Conservation (phyloP, 1,140 invertebrate genomes). For the Mya arenaria region DNA sequence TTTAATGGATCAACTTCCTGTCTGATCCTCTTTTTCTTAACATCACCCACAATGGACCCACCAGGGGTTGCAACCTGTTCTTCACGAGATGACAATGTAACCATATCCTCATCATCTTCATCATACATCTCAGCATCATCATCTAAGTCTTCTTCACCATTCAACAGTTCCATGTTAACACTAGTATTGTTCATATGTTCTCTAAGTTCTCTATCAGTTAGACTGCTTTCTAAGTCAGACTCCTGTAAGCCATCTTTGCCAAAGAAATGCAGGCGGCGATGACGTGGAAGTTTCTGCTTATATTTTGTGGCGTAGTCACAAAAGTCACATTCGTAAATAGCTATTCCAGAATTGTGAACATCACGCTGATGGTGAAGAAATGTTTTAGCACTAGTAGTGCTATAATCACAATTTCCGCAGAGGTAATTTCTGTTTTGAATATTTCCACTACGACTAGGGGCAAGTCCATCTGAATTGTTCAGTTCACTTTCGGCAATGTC, state of each 20-base stretch:
- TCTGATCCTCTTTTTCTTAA: conserved; percentile 76
- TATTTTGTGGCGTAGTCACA: conserved; percentile 78
- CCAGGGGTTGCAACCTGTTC: conserved; percentile 7
- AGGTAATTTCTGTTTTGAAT: conserved; percentile 74
- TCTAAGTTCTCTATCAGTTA: conserved; percentile 57
- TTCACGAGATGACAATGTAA: conserved; percentile 36
- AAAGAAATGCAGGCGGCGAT: conserved; percentile 73
- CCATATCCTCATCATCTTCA: conserved; percentile 68
- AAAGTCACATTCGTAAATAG: conserved; percentile 75
- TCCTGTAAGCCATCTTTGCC: conserved; percentile 60
- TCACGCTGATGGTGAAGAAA: conserved; percentile 72
- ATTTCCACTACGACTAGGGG: conserved; percentile 63
- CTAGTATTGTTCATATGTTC: conserved; percentile 16
- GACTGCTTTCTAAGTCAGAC: conserved; percentile 63
- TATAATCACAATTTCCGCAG: conserved; percentile 70
- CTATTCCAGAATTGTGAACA: conserved; percentile 65
- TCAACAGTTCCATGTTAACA: conserved; percentile 9
- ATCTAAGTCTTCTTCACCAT: conserved; percentile 61
- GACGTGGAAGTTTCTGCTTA: conserved; percentile 75
- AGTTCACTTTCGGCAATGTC: no score
- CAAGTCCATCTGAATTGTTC: conserved; percentile 36
- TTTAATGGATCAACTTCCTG: conserved; percentile 80
- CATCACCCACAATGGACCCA: conserved; percentile 34
- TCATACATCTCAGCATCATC: conserved; percentile 69
- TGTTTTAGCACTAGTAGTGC: conserved; percentile 69